phyloP scores from a whole-genome alignment of 1,140 invertebrate genomes.

The Agrilus planipennis region DNA sequence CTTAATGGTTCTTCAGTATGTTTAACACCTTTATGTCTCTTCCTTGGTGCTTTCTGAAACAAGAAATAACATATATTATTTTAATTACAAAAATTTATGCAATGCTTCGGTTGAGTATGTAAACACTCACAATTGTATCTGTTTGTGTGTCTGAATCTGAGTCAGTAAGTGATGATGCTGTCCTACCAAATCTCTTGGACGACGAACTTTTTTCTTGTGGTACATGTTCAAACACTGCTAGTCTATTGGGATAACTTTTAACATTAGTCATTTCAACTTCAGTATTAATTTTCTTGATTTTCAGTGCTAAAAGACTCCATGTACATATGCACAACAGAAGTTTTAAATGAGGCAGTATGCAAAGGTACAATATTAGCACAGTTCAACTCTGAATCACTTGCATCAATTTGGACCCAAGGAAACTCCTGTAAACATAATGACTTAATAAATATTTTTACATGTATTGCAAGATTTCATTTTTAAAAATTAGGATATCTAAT shows the following conservation, averaged over 20 bases:
- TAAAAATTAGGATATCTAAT: constrained; percentile 5
- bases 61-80: background rate
- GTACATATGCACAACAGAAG: too few relatives aligned
- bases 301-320: too few relatives aligned
- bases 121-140: background rate
- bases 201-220: constrained; percentile 13
- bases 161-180: constrained; percentile 15
- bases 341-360: too few relatives aligned
- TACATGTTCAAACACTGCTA: constrained; percentile 28
- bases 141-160: constrained; percentile 17
- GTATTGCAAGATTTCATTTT: constrained; percentile 7
- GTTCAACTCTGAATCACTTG: background rate
- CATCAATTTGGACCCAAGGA: constrained; percentile 19
- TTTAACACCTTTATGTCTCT: constrained; percentile 8
- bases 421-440: too few relatives aligned
- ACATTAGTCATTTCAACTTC: too few relatives aligned
- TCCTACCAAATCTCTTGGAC: constrained; percentile 8
- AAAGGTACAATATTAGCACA: constrained; percentile 19
- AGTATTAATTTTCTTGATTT: too few relatives aligned
- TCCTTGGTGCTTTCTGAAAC: constrained; percentile 5
- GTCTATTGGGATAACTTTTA: too few relatives aligned
- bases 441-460: too few relatives aligned
- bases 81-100: background rate
- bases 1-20: constrained; percentile 17
- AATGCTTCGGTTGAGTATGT: background rate